These are phyloP conservation scores for Echinometra lucunter DNA, from an alignment of 53 echinoderm and acorn worm species.

Conservation along the genomic window DNA sequence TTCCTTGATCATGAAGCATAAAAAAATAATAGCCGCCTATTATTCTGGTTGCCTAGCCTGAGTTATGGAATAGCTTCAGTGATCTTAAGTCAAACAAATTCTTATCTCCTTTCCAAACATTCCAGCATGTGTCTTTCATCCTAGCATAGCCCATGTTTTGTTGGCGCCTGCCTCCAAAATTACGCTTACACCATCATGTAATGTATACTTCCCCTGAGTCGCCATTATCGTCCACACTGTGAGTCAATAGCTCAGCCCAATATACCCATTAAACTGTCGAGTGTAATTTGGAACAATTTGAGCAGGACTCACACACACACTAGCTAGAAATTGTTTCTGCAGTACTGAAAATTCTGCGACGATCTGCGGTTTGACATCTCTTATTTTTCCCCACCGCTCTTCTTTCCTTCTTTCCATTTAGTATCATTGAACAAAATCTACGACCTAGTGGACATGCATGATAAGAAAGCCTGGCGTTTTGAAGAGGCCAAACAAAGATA, in stretches of 20 bases:
- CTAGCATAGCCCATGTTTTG: not conserved
- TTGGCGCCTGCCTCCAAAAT: not conserved
- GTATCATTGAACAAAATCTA: not conserved
- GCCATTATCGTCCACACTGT: slow-evolving; percentile 26
- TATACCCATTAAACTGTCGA: slow-evolving; percentile 64
- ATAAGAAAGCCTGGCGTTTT: not conserved
- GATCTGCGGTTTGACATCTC: not conserved
- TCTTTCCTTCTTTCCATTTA: slow-evolving; percentile 15
- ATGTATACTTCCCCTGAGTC: slow-evolving; percentile 39
- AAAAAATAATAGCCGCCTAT: too few relatives aligned
- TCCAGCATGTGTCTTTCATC: not conserved
- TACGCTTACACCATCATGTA: slow-evolving; percentile 7
- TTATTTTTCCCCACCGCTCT: not conserved
- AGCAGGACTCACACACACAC: not conserved
- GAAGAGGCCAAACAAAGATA: not conserved
- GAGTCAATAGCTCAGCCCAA: slow-evolving; percentile 23
- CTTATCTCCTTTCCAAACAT: not conserved
- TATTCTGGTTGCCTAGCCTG: not conserved
- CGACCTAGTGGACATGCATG: not conserved
- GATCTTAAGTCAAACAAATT: not conserved
- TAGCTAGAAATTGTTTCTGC: not conserved
- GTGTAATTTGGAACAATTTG: slow-evolving; percentile 61
- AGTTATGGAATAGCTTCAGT: not conserved
- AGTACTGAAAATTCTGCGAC: not conserved
- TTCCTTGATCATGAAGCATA: too few relatives aligned